Percentiles rank a stretch among this genome's conserved stretches.
phyloP scores from a whole-genome alignment of 2,113 vertebrate species.

The Thunnus thynnus region DNA sequence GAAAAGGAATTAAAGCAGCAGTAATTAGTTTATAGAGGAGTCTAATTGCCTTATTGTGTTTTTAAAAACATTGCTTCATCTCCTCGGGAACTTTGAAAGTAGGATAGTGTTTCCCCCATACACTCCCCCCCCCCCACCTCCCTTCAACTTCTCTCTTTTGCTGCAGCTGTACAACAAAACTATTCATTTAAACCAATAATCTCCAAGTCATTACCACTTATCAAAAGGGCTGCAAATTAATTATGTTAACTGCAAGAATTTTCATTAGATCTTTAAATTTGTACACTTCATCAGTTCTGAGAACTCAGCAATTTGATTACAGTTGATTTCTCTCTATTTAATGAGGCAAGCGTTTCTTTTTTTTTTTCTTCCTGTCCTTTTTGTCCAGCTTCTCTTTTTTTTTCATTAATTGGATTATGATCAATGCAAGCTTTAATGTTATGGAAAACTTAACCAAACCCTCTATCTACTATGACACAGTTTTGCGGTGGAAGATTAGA shows the following conservation, averaged over 20 bases:
- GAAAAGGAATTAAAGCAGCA: constrained; percentile 82
- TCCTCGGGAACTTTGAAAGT: constrained; percentile 82
- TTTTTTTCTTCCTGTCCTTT: constrained; percentile 51
- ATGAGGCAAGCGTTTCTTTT: constrained; percentile 76
- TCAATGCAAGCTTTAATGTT: constrained; percentile 82
- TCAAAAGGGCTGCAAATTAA: constrained; percentile 84
- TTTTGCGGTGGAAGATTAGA: constrained; percentile 76
- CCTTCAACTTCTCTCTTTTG: constrained; percentile 59
- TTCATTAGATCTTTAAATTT: constrained; percentile 84
- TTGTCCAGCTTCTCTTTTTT: constrained; percentile 41
- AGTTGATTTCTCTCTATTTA: constrained; percentile 81
- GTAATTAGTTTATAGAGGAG: constrained; percentile 83
- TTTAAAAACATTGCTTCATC: constrained; percentile 80
- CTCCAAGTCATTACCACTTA: constrained; percentile 84
- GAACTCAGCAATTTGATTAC: constrained; percentile 82
- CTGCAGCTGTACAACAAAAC: constrained; percentile 71
- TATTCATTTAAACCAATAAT: constrained; percentile 85
- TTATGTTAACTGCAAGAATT: constrained; percentile 81
- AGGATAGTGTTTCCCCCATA: constrained; percentile 65
- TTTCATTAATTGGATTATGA: constrained; percentile 85
- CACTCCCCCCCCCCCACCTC: background rate
- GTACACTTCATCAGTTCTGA: constrained; percentile 83
- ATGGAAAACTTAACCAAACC: constrained; percentile 72
- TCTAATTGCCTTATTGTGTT: constrained; percentile 85
- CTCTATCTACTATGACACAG: constrained; percentile 77